Evolutionary conservation across 2,888 invertebrate species (phyloP).

Genomic region (Philhelius pedissequus): DNA sequence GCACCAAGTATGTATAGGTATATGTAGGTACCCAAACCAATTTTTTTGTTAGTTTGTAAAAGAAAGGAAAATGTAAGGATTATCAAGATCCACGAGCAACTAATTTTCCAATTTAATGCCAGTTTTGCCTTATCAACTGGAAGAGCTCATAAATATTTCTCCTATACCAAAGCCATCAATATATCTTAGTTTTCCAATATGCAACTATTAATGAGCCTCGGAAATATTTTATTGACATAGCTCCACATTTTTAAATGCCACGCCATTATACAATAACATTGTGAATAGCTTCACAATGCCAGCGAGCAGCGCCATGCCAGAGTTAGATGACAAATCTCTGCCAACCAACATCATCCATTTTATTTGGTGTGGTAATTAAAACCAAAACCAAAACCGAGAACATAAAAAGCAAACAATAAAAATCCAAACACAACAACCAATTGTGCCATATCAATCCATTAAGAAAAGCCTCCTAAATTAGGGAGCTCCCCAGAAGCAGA

Average conservation of each 20-base stretch:
- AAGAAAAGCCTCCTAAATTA: conserved; percentile 65
- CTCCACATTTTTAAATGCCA: not conserved
- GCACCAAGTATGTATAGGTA: too few species aligned
- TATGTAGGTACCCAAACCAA: too few species aligned
- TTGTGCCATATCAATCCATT: conserved; percentile 66
- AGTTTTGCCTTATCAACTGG: not conserved
- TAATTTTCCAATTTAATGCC: not conserved
- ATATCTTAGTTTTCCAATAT: not conserved
- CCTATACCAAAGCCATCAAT: not conserved
- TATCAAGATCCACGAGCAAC: not conserved
- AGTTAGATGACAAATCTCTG: conserved; percentile 47
- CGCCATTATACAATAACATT: not conserved
- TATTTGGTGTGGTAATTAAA: conserved; percentile 60
- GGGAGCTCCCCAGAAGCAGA: conserved; percentile 52
- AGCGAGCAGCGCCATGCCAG: not conserved
- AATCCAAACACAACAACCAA: conserved; percentile 40
- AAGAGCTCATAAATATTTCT: conserved; percentile 8
- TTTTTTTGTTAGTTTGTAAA: too few species aligned
- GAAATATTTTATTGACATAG: not conserved
- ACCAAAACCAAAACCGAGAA: not conserved
- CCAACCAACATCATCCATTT: conserved; percentile 38
- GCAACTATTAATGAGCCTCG: not conserved
- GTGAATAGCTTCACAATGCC: not conserved
- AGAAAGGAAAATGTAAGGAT: too few species aligned
- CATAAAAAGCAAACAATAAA: conserved; percentile 1